phyloP scores from a whole-genome alignment of 2,113 vertebrate species.

The Grantiella picta region DNA sequence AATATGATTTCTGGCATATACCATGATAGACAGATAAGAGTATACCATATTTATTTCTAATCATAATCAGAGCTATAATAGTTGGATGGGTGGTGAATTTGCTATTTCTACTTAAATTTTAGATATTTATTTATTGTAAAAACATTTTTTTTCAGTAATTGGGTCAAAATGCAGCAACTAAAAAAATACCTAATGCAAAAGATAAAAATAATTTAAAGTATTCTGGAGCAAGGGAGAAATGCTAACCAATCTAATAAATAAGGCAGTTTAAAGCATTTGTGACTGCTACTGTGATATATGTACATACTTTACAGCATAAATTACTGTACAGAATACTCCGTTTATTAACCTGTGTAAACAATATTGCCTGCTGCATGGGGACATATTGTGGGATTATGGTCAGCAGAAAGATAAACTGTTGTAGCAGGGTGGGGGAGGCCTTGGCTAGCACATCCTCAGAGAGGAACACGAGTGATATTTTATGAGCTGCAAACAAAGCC shows the following conservation, averaged over 20 bases:
- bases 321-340: conserved; percentile 42
- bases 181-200: conserved; percentile 10
- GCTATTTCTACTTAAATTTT: conserved; percentile 24
- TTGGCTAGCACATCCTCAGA: neutral
- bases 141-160: neutral
- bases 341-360: conserved; percentile 44
- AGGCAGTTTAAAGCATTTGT: conserved; percentile 54
- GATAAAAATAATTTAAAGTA: conserved; percentile 43
- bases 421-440: neutral
- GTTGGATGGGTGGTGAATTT: neutral
- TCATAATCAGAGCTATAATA: conserved; percentile 24
- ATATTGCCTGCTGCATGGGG: conserved; percentile 8
- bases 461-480: neutral
- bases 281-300: conserved; percentile 22
- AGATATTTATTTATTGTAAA: conserved; percentile 19
- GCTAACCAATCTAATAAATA: conserved; percentile 39
- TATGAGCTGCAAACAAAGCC: neutral
- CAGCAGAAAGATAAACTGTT: neutral
- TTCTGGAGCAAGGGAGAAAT: conserved; percentile 24
- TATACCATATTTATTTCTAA: neutral
- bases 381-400: neutral
- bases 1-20: conserved; percentile 8
- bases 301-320: conserved; percentile 68
- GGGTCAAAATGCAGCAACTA: conserved; percentile 22
- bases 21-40: conserved; percentile 16